Base-by-base conservation (phyloP, 2,888 invertebrate species). In the Ceriagrion tenellum region DNA sequence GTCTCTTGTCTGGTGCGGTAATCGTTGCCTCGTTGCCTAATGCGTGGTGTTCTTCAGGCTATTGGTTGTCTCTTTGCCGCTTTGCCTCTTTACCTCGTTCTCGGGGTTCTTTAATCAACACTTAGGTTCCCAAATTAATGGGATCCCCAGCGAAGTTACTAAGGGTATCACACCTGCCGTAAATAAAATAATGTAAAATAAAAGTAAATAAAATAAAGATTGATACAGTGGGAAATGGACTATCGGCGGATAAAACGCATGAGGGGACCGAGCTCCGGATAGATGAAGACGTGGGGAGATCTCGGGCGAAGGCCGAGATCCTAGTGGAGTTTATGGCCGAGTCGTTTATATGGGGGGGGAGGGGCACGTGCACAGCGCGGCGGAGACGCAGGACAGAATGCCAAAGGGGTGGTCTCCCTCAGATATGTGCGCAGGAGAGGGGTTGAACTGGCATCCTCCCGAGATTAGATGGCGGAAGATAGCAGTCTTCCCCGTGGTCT, bases 161-260 rank as follows among this genome's bases (percentile, higher is more conserved):
- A 47, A 47, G 47, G 47, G 47, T 47, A 8, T 47, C 47, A 47
- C 47, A 47, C 8, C 47, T 47, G 47, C 8, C 47, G 4, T n/a
- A n/a, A n/a, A n/a, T n/a, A n/a, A n/a, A n/a, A n/a, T n/a, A n/a
- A n/a, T n/a, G n/a, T n/a, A n/a, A n/a, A n/a, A n/a, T n/a, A n/a
- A n/a, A n/a, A n/a, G n/a, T n/a, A n/a, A 56, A 56, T 56, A 56
- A 56, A 8, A 30, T 30, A 74, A 74, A 74, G 74, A 74, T 74
- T 81, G 81, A 81, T 81, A 81, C 81, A 13, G 81, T 81, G 47
- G 81, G 81, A 81, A 81, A 81, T 35, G 81, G 81, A 35, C 81
- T 13, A 81, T 81, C 35, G 81, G 81, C n/a, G 81, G 10, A 81
- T 81, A 81, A 81, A 81, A 81, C 81, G 81, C 81, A 81, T 81